These are phyloP conservation scores for Hydrocynus forskahlii DNA, from an alignment of 2,797 vertebrate genomes.

Conservation along the genomic window DNA sequence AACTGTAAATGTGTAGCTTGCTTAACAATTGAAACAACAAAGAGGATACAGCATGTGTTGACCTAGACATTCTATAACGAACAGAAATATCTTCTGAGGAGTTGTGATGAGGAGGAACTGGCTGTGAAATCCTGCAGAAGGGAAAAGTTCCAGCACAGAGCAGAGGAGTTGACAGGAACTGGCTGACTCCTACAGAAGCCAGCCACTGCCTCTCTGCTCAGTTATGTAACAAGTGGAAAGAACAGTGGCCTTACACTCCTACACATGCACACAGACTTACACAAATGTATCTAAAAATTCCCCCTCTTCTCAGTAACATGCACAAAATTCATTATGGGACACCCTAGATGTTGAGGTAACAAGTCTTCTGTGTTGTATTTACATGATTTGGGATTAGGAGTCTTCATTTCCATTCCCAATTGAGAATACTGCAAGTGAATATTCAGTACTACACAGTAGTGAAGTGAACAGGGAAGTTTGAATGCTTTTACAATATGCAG, in stretches of 20 bases:
- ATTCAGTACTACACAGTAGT: no score
- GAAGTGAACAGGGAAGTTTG: no score
- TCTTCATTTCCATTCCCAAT: background rate
- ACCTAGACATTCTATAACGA: background rate
- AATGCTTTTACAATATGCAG: no score
- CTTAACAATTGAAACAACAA: background rate
- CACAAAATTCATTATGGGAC: background rate
- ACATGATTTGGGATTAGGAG: background rate
- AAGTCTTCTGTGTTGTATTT: slow-evolving; percentile 9
- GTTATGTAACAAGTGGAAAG: slow-evolving; percentile 78
- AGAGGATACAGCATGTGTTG: background rate
- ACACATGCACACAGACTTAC: slow-evolving; percentile 56
- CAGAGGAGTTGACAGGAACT: slow-evolving; percentile 58
- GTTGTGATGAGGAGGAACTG: slow-evolving; percentile 12
- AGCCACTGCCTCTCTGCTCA: slow-evolving; percentile 66
- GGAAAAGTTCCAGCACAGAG: slow-evolving; percentile 50
- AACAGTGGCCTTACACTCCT: slow-evolving; percentile 46
- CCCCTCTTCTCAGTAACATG: slow-evolving; percentile 46
- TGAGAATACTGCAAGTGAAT: background rate
- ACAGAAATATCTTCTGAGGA: slow-evolving; percentile 9
- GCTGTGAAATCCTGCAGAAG: slow-evolving; percentile 41
- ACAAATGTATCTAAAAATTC: slow-evolving; percentile 35
- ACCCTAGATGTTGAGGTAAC: slow-evolving; percentile 1
- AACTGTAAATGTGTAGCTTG: background rate
- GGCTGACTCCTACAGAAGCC: slow-evolving; percentile 68